Evolutionary conservation across 2,113 vertebrate genomes (phyloP).

Genomic region (Microtus richardsoni): DNA sequence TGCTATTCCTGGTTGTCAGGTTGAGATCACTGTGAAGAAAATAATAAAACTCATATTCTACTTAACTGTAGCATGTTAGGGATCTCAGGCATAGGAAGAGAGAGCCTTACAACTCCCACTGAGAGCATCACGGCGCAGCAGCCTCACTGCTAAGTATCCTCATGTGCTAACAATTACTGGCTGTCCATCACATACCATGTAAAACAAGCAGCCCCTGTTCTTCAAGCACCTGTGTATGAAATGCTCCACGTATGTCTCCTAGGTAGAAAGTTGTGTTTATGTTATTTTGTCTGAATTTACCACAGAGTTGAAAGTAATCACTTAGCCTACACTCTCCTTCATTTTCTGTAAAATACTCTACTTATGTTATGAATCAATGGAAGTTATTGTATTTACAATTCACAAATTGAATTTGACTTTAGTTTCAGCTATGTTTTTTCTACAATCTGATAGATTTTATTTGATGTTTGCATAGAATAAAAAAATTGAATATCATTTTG

Average conservation of each 20-base stretch:
- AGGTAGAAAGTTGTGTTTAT: not conserved
- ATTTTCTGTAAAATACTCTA: constrained; percentile 51
- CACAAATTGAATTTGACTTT: constrained; percentile 38
- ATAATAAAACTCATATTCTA: constrained; percentile 40
- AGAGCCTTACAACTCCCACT: not conserved
- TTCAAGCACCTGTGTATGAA: not conserved
- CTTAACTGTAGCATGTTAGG: constrained; percentile 16
- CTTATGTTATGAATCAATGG: constrained; percentile 24
- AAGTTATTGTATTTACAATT: constrained; percentile 41
- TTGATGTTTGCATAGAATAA: constrained; percentile 37
- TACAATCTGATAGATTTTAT: not conserved
- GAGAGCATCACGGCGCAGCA: not conserved
- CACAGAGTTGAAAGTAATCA: constrained; percentile 45
- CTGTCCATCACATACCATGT: not conserved
- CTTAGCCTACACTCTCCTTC: not conserved
- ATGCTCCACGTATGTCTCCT: not conserved
- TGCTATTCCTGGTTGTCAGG: constrained; percentile 11
- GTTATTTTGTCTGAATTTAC: not conserved
- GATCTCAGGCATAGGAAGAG: constrained; percentile 52
- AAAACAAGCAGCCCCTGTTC: constrained; percentile 12
- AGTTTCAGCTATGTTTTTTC: not conserved
- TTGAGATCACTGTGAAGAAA: constrained; percentile 62
- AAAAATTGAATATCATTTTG: constrained; percentile 18
- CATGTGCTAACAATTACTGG: constrained; percentile 51
- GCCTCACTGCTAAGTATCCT: not conserved